Evolutionary conservation across 2,797 vertebrate species (phyloP), one percentile per base, ranked within the genome.

Genomic region (Brotula barbata): DNA sequence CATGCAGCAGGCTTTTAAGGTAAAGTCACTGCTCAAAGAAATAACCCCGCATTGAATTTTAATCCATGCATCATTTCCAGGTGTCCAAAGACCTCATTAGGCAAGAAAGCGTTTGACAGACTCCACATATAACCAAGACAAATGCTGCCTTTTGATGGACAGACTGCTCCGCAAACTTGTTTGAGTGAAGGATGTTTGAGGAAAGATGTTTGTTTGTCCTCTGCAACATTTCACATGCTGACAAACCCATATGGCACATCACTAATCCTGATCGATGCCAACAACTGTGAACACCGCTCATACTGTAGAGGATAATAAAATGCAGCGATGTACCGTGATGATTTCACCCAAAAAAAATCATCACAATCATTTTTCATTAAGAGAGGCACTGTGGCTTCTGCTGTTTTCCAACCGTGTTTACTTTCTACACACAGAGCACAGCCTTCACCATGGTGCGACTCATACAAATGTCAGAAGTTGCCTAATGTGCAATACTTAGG

Each of bases 261-360:
- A 46, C 71, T 85, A 81, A 84, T 88, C 75, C 71, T 86, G 85
- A 87, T 87, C 42, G 69, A 86, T 84, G 72, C 72, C 44, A 71
- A 64, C 65, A 53, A 45, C 76, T 23, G 68, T 50, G 31, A 79
- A 53, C 72, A 65, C 71, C 21, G 22, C 59, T 84, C 68, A 63
- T 57, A 44, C 65, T 59, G 61, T 49, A 28, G 67, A 71, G 41
- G 61, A 77, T 77, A 81, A 78, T 77, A 52, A 77, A 75, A 84
- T 68, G 64, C 58, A 77, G 63, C 66, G 50, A 55, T 54, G 69
- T 62, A 71, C 68, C 68, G 6, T 33, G 9, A 33, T 6, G 31
- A 70, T 80, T 83, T 85, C 74, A 73, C 73, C n/a, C n/a, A n/a
- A n/a, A 39, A 59, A 84, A 80, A 73, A 78, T 15, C 53, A 58